Base-by-base conservation (phyloP, 2,888 invertebrate genomes). In the Sminthurinus aureus region DNA sequence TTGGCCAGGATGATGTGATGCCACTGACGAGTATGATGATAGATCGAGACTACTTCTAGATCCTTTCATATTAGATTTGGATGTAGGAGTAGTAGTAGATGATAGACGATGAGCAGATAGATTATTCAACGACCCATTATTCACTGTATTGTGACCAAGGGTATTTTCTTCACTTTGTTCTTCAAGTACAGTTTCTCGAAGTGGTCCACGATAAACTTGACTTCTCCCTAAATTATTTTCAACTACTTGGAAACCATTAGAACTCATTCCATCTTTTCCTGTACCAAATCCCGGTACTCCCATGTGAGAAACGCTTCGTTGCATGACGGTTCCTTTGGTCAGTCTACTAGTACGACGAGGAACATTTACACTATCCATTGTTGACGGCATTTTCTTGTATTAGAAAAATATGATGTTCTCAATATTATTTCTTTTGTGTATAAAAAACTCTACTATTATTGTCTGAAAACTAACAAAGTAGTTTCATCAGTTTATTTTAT, bases 191-290 rank as follows among this genome's bases (percentile, higher is more conserved):
- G 4, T 20, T 20, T 80, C 80, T 8, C 51, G 80, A 13, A 80
- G 69, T 51, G 80, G 80, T 8, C 80, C 80, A n/a, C n/a, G 69
- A 24, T 80, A 80, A 11, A 80, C 80, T 22, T 20, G 50, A 71
- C 52, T 71, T 15, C 71, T 71, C 24, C 80, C 80, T 52, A 80
- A 52, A 22, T 52, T 69, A 52, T 80, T 80, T 24, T 80, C 80
- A 52, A 80, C 22, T 12, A 80, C 24, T 8, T 51, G 22, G 12
- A 51, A 24, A 0, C 80, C 80, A 13, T 78, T n/a, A 11, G 22
- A 24, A 13, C 24, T 8, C 4, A 38, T 26, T 0, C 22, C 51
- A 12, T 20, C 12, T 12, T 22, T 22, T 4, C 51, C 51, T 15
- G 20, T 58, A 20, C 52, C 71, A 73, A 66, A 66, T 6, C 80